Base-by-base conservation (phyloP, 1,140 invertebrate genomes). In the Dreissena polymorpha region DNA sequence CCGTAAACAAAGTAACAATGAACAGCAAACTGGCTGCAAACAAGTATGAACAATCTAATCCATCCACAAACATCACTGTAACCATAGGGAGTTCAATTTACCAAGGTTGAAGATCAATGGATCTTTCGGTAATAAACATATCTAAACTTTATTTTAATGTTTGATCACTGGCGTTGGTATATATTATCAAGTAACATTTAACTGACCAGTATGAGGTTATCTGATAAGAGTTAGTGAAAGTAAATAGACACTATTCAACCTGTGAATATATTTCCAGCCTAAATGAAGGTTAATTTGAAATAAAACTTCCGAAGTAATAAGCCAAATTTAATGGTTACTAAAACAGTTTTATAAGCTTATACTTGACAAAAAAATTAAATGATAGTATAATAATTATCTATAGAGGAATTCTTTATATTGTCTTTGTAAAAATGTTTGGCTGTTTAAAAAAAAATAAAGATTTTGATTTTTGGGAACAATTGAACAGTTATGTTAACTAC, bases 121-220 rank as follows among this genome's bases (percentile, higher is more conserved):
- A 60, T 60, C 57, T 60, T 60, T 60, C 16, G 21, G 57, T 23
- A 60, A 60, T 60, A 60, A 60, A 60, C 21, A 60, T 60, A 60
- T 60, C 57, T 60, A 60, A 60, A 60, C 57, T 12, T 60, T 60
- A 60, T 60, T 60, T 60, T 60, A 60, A 60, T 60, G 57, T 60
- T 60, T 60, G 57, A 60, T 60, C 57, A 60, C 57, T n/a, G 10
- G 21, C 3, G 57, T 18, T 23, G 16, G 57, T 6, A 60, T 60
- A 60, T 60, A 60, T 60, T 60, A 60, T 60, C 57, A 60, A 60
- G 57, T 60, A 60, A 60, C 57, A n/a, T 60, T 60, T 60, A 60
- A 60, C 57, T 60, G 57, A 60, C 57, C 57, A 60, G 21, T 60
- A 60, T 60, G 16, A 60, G 21, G 57, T 23, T 60, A 60, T 60